phyloP scores from a whole-genome alignment of 92 coral and sea anemone species.

The Palythoa caribaeorum region DNA sequence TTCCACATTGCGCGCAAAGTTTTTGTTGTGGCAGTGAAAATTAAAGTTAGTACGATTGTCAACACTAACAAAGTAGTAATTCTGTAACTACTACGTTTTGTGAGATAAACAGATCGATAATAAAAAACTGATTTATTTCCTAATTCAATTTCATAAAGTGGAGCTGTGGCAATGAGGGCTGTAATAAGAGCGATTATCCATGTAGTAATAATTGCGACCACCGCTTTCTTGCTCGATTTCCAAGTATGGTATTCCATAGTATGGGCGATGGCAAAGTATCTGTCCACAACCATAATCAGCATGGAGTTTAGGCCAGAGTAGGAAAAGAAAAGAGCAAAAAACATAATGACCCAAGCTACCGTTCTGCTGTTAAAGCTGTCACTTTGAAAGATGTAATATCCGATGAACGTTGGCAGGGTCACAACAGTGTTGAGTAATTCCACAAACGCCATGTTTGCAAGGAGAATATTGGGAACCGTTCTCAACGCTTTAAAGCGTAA shows the following conservation, averaged over 20 bases:
- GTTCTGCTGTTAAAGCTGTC: background rate
- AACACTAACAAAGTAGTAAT: background rate
- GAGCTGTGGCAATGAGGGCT: background rate
- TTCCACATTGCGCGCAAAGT: background rate
- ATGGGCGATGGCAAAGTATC: too few species aligned
- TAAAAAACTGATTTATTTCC: background rate
- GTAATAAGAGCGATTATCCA: background rate
- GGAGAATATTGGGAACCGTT: background rate
- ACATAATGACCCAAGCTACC: background rate
- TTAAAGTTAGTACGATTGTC: background rate
- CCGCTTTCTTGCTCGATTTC: too few species aligned
- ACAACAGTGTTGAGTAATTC: background rate
- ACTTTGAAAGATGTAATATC: background rate
- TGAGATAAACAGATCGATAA: background rate
- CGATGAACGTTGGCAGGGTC: background rate
- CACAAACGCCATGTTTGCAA: background rate
- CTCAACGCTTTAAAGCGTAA: too few species aligned
- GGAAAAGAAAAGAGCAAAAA: background rate
- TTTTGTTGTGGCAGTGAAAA: too few species aligned
- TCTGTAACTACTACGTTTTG: background rate
- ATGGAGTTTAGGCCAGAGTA: background rate
- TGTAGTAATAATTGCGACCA: background rate
- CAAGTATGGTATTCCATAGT: too few species aligned
- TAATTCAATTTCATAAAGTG: background rate
- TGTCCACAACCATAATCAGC: too few species aligned